Evolutionary conservation across 2,113 vertebrate species (phyloP).

Genomic region (Neoarius graeffei): DNA sequence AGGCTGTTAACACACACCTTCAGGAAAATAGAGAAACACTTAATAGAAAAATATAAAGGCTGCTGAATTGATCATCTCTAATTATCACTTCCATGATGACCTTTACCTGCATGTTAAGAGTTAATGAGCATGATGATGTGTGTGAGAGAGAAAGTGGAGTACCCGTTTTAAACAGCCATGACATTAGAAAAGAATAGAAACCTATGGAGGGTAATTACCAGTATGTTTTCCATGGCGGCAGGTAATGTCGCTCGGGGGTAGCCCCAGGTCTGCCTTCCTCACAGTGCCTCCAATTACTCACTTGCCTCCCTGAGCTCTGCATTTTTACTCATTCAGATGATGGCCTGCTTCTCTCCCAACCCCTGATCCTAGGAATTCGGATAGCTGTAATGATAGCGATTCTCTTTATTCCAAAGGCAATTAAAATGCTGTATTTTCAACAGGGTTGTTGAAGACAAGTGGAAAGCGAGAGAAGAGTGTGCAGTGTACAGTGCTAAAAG

Average conservation of each 20-base stretch:
- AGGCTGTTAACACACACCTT: neutral
- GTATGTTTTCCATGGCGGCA: slow-evolving; percentile 53
- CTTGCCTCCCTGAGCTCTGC: slow-evolving; percentile 59
- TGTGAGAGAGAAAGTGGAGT: slow-evolving; percentile 28
- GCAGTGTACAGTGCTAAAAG: slow-evolving; percentile 18
- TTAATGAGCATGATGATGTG: slow-evolving; percentile 43
- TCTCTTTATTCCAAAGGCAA: slow-evolving; percentile 36
- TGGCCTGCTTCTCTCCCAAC: slow-evolving; percentile 9
- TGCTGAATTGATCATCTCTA: slow-evolving; percentile 28
- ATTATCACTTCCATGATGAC: slow-evolving; percentile 31
- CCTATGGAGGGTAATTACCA: slow-evolving; percentile 48
- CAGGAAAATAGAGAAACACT: neutral
- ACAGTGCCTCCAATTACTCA: slow-evolving; percentile 62
- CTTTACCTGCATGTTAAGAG: slow-evolving; percentile 40
- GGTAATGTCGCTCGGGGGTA: slow-evolving; percentile 55
- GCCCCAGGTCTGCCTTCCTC: slow-evolving; percentile 51
- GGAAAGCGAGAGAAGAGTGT: slow-evolving; percentile 15
- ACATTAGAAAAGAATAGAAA: slow-evolving; percentile 41
- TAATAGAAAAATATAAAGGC: neutral
- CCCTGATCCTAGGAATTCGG: slow-evolving; percentile 19
- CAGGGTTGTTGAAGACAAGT: slow-evolving; percentile 37
- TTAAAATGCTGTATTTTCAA: slow-evolving; percentile 28
- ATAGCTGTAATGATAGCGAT: slow-evolving; percentile 11
- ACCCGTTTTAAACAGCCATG: slow-evolving; percentile 42
- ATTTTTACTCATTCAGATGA: slow-evolving; percentile 48